These are phyloP conservation scores for Drosophila pegasa DNA, from an alignment of 2,888 invertebrate species.

Conservation along the genomic window DNA sequence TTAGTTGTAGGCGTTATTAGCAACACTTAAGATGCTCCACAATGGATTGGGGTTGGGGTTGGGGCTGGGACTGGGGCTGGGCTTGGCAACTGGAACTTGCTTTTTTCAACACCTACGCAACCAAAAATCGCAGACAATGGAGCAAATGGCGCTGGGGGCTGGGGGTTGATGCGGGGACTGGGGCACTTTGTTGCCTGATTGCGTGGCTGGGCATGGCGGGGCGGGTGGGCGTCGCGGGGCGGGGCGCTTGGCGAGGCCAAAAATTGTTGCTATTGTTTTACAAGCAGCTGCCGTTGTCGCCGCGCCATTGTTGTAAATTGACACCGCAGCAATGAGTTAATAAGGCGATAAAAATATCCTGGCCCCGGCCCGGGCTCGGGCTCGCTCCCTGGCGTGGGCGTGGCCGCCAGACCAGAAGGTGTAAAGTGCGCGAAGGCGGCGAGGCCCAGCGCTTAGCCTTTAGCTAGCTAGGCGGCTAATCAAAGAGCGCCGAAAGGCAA, in stretches of 20 bases:
- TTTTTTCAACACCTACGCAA: slow-evolving; percentile 68
- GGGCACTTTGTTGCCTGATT: slow-evolving; percentile 21
- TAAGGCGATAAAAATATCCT: slow-evolving; percentile 79
- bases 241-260: slow-evolving; percentile 53
- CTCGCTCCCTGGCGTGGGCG: too few species aligned
- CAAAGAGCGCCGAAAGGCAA: too few species aligned
- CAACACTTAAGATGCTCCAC: slow-evolving; percentile 68
- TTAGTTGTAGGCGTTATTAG: slow-evolving; percentile 79
- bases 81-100: slow-evolving; percentile 25
- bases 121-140: slow-evolving; percentile 56
- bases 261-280: slow-evolving; percentile 65
- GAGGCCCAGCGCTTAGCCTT: slow-evolving; percentile 5
- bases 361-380: neutral
- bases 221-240: too few species aligned
- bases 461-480: slow-evolving; percentile 1
- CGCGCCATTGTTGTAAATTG: slow-evolving; percentile 78
- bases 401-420: neutral
- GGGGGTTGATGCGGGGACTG: slow-evolving; percentile 4
- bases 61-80: neutral
- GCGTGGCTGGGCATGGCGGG: slow-evolving; percentile 22
- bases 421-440: slow-evolving; percentile 2
- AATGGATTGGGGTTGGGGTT: neutral
- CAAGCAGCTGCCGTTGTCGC: slow-evolving; percentile 40
- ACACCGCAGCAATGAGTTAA: slow-evolving; percentile 84
- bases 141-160: slow-evolving; percentile 15